Conservation (phyloP, 1,140 invertebrate genomes). For the Physella acuta region DNA sequence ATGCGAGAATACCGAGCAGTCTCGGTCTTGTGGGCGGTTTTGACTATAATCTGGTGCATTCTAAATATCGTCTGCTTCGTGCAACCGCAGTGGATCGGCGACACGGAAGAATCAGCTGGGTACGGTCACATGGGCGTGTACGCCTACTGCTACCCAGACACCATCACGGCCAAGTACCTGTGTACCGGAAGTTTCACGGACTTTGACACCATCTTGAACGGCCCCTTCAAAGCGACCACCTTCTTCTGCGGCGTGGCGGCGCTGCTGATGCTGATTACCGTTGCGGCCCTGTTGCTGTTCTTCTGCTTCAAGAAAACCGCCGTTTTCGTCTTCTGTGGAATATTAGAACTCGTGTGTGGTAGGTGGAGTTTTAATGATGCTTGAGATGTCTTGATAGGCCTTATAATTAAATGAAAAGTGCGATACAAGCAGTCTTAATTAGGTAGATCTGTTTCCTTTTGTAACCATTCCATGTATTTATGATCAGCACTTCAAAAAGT, state of each 20-base stretch:
- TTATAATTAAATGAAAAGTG: too few relatives aligned
- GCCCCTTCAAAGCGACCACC: slow-evolving; percentile 77
- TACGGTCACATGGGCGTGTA: slow-evolving; percentile 89
- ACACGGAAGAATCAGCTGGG: slow-evolving; percentile 74
- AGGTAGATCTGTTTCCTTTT: too few relatives aligned
- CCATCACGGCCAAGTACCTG: slow-evolving; percentile 28
- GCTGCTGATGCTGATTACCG: slow-evolving; percentile 79
- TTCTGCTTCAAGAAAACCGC: slow-evolving; percentile 93
- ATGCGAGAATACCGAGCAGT: slow-evolving; percentile 73
- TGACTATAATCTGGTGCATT: slow-evolving; percentile 93
- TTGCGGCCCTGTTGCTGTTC: slow-evolving; percentile 80
- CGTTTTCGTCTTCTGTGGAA: slow-evolving; percentile 89
- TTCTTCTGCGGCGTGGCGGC: slow-evolving; percentile 88
- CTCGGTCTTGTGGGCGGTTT: slow-evolving; percentile 93
- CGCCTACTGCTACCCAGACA: slow-evolving; percentile 71
- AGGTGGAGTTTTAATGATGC: slow-evolving; percentile 28
- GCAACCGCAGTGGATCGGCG: slow-evolving; percentile 92
- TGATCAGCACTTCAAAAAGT: too few relatives aligned
- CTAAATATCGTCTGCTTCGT: slow-evolving; percentile 93
- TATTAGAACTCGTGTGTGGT: slow-evolving; percentile 50
- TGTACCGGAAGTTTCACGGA: slow-evolving; percentile 83
- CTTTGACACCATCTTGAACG: slow-evolving; percentile 77
- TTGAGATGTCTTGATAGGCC: too few relatives aligned
- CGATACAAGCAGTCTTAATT: too few relatives aligned
- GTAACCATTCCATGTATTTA: too few relatives aligned